These are phyloP conservation scores for Chymomyza costata DNA, from an alignment of 1,140 invertebrate genomes.

Conservation along the genomic window DNA sequence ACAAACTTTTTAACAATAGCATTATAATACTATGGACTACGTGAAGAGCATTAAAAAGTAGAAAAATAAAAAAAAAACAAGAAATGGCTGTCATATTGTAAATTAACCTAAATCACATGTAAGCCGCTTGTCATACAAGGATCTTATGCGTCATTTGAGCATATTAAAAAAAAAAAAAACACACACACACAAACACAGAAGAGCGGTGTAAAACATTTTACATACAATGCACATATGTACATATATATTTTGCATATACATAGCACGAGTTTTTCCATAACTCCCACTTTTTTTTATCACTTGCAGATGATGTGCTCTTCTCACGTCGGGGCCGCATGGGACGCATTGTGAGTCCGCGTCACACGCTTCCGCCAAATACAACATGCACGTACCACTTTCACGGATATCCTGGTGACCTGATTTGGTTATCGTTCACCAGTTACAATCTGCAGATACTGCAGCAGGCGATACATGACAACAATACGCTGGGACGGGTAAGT, in stretches of 20 bases:
- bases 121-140: constrained; percentile 62
- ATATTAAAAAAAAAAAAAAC: constrained; percentile 49
- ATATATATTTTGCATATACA: constrained; percentile 15
- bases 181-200: background rate
- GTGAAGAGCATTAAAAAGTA: background rate
- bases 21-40: background rate
- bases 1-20: background rate
- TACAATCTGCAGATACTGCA: constrained; percentile 84
- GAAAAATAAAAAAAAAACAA: background rate
- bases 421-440: constrained; percentile 92
- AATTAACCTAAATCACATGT: constrained; percentile 67
- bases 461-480: constrained; percentile 76
- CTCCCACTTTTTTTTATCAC: constrained; percentile 16
- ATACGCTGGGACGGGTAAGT: constrained; percentile 73
- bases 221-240: constrained; percentile 12
- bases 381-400: constrained; percentile 91
- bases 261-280: constrained; percentile 42
- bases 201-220: constrained; percentile 2
- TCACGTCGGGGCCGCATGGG: constrained; percentile 79
- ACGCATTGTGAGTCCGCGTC: constrained; percentile 84
- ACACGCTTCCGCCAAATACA: constrained; percentile 89
- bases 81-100: constrained; percentile 37
- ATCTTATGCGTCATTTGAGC: constrained; percentile 40
- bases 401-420: constrained; percentile 84
- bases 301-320: constrained; percentile 76